Percentiles rank a stretch among this genome's conserved stretches.
Evolutionary conservation across 30 jellyfish, hydroid and myxozoan genomes (phyloP).

Genomic region (Turritopsis dohrnii): DNA sequence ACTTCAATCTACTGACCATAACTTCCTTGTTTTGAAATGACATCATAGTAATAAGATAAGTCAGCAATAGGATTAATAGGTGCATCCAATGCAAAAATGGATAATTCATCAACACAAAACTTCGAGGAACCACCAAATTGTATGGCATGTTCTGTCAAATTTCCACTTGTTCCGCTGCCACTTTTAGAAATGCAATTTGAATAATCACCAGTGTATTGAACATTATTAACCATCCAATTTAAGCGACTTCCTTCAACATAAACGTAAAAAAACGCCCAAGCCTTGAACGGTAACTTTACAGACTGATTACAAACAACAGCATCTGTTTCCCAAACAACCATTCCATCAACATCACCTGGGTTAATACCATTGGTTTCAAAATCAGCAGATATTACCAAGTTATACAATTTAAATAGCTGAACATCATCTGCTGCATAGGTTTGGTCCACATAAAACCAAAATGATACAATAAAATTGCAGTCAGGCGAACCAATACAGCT

Average conservation of each 20-base stretch:
- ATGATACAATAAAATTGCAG: background rate
- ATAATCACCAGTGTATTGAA: background rate
- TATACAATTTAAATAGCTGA: background rate
- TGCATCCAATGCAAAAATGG: background rate
- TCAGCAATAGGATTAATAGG: background rate
- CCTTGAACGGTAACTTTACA: background rate
- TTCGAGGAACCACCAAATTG: background rate
- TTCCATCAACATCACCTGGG: background rate
- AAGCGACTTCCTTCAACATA: background rate
- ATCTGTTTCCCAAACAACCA: background rate
- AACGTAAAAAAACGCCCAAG: background rate
- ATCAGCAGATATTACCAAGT: constrained; percentile 6
- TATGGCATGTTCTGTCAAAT: background rate
- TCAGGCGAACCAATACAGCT: background rate
- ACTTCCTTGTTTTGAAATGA: background rate
- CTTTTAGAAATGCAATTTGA: background rate
- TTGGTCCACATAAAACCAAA: constrained; percentile 7
- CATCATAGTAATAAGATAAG: constrained; percentile 3
- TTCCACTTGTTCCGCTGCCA: background rate
- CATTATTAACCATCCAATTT: background rate
- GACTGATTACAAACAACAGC: background rate
- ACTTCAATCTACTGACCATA: background rate
- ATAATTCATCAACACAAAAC: constrained; percentile 13
- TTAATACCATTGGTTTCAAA: background rate
- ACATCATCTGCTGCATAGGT: background rate